Evolutionary conservation across 2,888 invertebrate genomes (phyloP), one percentile per base, ranked within the genome.

Genomic region (Trissolcus japonicus): DNA sequence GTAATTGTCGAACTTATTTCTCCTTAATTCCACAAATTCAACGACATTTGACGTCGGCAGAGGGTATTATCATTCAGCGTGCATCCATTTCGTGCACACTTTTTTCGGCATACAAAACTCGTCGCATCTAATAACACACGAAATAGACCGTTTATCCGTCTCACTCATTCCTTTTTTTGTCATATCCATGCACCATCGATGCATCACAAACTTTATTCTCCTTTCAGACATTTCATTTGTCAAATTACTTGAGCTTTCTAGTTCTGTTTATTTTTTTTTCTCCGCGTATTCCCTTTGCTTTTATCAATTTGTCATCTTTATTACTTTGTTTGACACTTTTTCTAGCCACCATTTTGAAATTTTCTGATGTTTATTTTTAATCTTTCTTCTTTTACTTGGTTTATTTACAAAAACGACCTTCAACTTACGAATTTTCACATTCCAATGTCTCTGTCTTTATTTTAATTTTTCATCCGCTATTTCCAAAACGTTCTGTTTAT

Each of bases 41-140:
- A 73, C 73, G 73, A 73, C 73, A 73, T 66, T 73, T 66, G 66
- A 73, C 65, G 60, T 73, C 48, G 72, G 48, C 48, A 60, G 71
- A 46, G 71, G 63, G 17, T 7, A 72, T 71, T 71, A 71, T 71
- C 62, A 62, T 73, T 73, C 55, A 60, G 60, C 50, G 72, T 54
- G 41, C 72, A 65, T 71, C 63, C 57, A 71, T 71, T 71, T 53
- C 57, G 16, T 73, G 60, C 65, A 16, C 16, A 46, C 46, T 46
- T 14, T 46, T 72, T 72, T 72, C 46, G 63, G 46, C 51, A 59
- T 59, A 65, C 43, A 50, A 65, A 72, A 65, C 46, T 55, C 65
- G 55, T 55, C 59, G 54, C 48, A 72, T 72, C 48, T 55, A 72
- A 60, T 60, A 65, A 48, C 72, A 35, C 35, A 72, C 59, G 72